Evolutionary conservation across 2,113 vertebrate species (phyloP), one percentile per base, ranked within the genome.

Genomic region (Cheirogaleus medius): DNA sequence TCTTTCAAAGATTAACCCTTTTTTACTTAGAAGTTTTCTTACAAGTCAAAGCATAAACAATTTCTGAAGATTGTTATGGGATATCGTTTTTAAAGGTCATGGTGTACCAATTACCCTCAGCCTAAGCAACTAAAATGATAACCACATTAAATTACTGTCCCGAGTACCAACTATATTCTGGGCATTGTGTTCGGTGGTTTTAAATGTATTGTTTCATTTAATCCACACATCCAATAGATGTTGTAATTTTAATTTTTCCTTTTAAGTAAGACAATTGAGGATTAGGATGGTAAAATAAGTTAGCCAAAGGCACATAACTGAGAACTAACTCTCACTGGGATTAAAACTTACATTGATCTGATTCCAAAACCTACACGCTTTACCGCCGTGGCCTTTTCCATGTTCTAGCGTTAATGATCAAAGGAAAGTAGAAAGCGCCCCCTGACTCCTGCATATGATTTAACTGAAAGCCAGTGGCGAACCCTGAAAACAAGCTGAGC

Each of bases 1-100:
- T 87, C 56, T 74, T 73, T 82, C 56, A 18, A 86, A 96, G 29
- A 56, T 91, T 89, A 97, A 97, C 83, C 69, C 91, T 84, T 97
- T 97, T 42, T 93, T 76, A 77, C 83, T 83, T 60, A 44, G 76
- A 58, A 71, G 0, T 71, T 82, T 91, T 87, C 63, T 60, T 90
- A 7, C 4, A 93, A 89, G 32, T 82, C n/a, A 73, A 84, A 93
- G 18, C 1, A 23, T n/a, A 44, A 78, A 44, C n/a, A 15, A 10
- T n/a, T 94, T 87, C 49, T 15, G 34, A 73, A 37, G n/a, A 32
- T 73, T 13, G 64, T 60, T 85, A 52, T 49, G 12, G 6, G 13
- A 29, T 74, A 14, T 6, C 47, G 8, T n/a, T 12, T 37, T 11
- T 58, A 18, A 68, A 77, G 32, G 18, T 47, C 20, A 44, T 11